Conservation (phyloP, 2,797 vertebrate species). For the Cetoscarus ocellatus region DNA sequence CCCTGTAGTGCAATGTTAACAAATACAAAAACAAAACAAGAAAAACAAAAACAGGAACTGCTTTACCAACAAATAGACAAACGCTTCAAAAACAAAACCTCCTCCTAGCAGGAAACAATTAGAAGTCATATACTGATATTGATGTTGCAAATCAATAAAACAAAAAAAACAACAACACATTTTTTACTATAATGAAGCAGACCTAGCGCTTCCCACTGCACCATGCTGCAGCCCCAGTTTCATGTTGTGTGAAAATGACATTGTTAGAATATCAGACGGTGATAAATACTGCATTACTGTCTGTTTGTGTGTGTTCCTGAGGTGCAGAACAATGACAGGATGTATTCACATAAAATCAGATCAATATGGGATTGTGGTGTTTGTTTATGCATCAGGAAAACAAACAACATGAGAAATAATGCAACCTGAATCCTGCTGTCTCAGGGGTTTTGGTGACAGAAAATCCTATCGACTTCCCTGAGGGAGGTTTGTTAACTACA, state of each 20-base stretch:
- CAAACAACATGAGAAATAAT: conserved; percentile 17
- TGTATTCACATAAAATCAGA: conserved; percentile 50
- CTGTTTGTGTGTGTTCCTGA: not conserved
- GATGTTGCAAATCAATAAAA: too few species aligned
- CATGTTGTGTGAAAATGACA: conserved; percentile 2
- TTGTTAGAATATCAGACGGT: conserved; percentile 13
- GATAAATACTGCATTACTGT: conserved; percentile 23
- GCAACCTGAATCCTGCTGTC: conserved; percentile 18
- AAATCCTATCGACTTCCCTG: conserved; percentile 10
- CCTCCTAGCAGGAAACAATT: too few species aligned
- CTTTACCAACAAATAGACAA: too few species aligned
- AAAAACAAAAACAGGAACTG: not conserved
- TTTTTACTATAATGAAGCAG: too few species aligned
- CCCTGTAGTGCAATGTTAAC: too few species aligned
- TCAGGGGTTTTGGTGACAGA: conserved; percentile 3
- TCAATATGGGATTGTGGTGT: conserved; percentile 40
- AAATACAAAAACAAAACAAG: too few species aligned
- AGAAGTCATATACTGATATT: too few species aligned
- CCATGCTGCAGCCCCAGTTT: too few species aligned
- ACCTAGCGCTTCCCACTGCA: too few species aligned
- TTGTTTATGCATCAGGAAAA: conserved; percentile 25
- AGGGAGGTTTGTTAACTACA: not conserved
- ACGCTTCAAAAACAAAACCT: not conserved
- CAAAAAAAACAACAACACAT: too few species aligned
- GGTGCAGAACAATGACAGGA: conserved; percentile 19